Evolutionary conservation across 2,888 invertebrate genomes (phyloP), one percentile per base, ranked within the genome.

Genomic region (Scaptomyza cyrtandrae): DNA sequence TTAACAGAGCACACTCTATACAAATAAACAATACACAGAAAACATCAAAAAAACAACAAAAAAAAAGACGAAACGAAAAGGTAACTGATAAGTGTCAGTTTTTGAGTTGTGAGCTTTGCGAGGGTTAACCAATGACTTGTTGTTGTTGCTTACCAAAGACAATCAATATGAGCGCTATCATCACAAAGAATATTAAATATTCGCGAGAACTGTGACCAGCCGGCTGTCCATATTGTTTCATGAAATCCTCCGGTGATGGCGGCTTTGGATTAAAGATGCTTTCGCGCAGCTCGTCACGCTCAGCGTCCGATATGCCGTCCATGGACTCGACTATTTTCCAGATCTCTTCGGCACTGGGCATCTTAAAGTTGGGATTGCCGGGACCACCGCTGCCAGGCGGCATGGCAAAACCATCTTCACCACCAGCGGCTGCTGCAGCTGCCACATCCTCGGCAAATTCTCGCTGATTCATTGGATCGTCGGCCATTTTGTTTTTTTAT

Each of bases 231-330:
- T 81, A 79, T 19, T 80, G 75, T 29, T 64, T 74, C 70, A 83
- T 66, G n/a, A 86, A 87, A 54, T 91, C 88, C 31, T 90, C 79
- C 90, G 91, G 0, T 91, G 93, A 52, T 9, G 84, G 69, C 3
- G 91, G 91, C 46, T 93, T 92, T 0, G 93, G 91, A 71, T 90
- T 93, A 0, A 93, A 90, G 50, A 95, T 83, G 88, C 93, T 92
- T 1, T 92, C 92, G 59, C 92, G 93, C 19, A 96, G 80, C 56
- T 92, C 93, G n/a, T 94, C 94, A 71, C 93, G 94, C 55, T 95
- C 94, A 24, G 94, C 94, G 6, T 95, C 95, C 53, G 93, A 92
- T 2, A 96, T 86, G 2, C 93, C 94, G 0, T 91, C 84, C 80
- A 94, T 93, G 0, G 92, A 89, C 19, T 95, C 93, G 24, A 95